Conservation (phyloP, 2,888 invertebrate genomes). For the Erannis defoliaria region DNA sequence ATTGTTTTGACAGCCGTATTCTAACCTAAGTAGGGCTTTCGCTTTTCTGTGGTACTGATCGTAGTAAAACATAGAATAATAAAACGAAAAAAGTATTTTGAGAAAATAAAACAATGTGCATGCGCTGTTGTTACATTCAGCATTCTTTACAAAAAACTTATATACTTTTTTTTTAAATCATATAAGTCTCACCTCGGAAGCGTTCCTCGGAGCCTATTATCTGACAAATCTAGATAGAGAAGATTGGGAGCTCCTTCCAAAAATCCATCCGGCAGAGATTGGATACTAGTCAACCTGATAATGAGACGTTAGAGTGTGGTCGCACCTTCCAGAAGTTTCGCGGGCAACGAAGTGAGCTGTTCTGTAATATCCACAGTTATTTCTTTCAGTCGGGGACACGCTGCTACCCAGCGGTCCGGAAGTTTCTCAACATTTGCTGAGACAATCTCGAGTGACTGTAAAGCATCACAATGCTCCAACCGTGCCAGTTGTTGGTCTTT, state of each 20-base stretch:
- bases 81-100: no score
- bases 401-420: neutral
- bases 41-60: no score
- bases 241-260: conserved; percentile 5
- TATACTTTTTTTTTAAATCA: no score
- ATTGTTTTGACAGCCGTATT: no score
- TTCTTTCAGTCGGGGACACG: neutral
- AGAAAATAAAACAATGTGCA: no score
- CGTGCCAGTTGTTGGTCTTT: neutral
- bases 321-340: conserved; percentile 3
- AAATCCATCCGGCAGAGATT: neutral
- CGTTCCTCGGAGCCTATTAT: neutral
- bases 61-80: no score
- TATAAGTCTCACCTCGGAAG: neutral
- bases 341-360: neutral
- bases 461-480: neutral
- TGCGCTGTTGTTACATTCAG: no score
- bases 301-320: neutral
- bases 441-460: neutral
- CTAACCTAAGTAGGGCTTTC: no score
- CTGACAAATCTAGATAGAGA: neutral
- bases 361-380: neutral
- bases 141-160: no score
- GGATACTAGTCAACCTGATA: neutral
- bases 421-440: neutral